Conservation (phyloP, 2,113 vertebrate genomes). For the Neomonachus schauinslandi region DNA sequence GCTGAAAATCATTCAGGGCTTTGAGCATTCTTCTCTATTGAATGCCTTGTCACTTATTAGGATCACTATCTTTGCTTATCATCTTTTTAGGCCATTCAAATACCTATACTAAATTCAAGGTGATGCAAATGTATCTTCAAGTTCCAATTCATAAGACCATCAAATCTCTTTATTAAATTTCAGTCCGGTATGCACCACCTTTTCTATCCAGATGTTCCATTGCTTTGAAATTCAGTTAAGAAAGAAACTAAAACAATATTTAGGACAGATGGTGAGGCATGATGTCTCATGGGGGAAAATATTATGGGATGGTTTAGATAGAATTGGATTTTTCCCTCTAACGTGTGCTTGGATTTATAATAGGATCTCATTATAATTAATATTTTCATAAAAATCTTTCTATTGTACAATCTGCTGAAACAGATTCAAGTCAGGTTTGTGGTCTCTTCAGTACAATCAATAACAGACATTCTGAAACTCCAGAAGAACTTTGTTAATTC, state of each 20-base stretch:
- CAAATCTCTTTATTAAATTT: conserved; percentile 62
- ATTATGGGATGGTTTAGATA: conserved; percentile 1
- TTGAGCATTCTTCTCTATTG: conserved; percentile 7
- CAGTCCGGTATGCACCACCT: not conserved
- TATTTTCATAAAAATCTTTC: conserved; percentile 41
- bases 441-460: conserved; percentile 1
- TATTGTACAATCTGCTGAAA: not conserved
- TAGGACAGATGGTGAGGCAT: conserved; percentile 26
- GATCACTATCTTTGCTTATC: conserved; percentile 13
- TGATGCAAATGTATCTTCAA: conserved; percentile 21
- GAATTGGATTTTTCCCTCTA: not conserved
- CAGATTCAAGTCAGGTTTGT: conserved; percentile 14
- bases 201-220: conserved; percentile 9
- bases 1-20: conserved; percentile 14
- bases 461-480: not conserved
- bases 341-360: not conserved
- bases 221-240: conserved; percentile 55
- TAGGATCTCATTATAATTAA: conserved; percentile 41
- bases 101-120: conserved; percentile 31
- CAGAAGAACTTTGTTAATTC: not conserved
- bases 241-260: conserved; percentile 57
- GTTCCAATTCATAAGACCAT: conserved; percentile 47
- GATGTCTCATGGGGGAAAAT: not conserved
- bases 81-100: conserved; percentile 35
- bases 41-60: conserved; percentile 50